Percentiles rank a stretch among this genome's conserved stretches.
Evolutionary conservation across 2,888 invertebrate genomes (phyloP).

Genomic region (Dolichopus griseipennis): DNA sequence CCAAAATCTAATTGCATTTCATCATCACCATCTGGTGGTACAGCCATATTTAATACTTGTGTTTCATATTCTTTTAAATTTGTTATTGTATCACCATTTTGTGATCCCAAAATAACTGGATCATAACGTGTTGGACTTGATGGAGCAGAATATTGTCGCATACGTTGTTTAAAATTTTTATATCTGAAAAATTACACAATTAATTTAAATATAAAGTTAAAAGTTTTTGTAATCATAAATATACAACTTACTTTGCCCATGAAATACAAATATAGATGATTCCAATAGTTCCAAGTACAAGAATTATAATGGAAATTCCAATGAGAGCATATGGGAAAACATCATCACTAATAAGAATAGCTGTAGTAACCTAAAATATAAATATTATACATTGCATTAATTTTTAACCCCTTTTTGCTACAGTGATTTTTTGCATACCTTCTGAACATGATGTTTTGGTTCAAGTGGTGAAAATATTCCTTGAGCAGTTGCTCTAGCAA

Average conservation of each 20-base stretch:
- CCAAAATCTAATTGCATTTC: slow-evolving; percentile 80
- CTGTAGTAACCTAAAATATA: slow-evolving; percentile 43
- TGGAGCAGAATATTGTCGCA: slow-evolving; percentile 64
- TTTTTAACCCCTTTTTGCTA: too few species aligned
- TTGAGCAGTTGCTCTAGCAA: slow-evolving; percentile 59
- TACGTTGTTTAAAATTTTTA: slow-evolving; percentile 77
- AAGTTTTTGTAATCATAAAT: background rate
- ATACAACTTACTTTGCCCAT: slow-evolving; percentile 69
- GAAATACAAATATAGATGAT: slow-evolving; percentile 90
- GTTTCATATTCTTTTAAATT: slow-evolving; percentile 91
- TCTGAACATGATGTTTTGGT: slow-evolving; percentile 38
- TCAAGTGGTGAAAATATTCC: slow-evolving; percentile 52
- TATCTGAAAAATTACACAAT: slow-evolving; percentile 49
- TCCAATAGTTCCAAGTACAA: slow-evolving; percentile 76
- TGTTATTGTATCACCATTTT: slow-evolving; percentile 42
- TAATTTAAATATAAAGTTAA: background rate
- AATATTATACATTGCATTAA: background rate
- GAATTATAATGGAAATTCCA: slow-evolving; percentile 79
- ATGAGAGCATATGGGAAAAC: slow-evolving; percentile 84
- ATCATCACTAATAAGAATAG: slow-evolving; percentile 52
- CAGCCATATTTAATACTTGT: slow-evolving; percentile 86
- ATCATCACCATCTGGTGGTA: slow-evolving; percentile 73
- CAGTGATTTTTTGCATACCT: slow-evolving; percentile 27
- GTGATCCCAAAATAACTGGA: slow-evolving; percentile 49
- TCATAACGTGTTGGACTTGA: slow-evolving; percentile 57